phyloP scores from a whole-genome alignment of 2,113 vertebrate species.

The Gorsachius goisagi region DNA sequence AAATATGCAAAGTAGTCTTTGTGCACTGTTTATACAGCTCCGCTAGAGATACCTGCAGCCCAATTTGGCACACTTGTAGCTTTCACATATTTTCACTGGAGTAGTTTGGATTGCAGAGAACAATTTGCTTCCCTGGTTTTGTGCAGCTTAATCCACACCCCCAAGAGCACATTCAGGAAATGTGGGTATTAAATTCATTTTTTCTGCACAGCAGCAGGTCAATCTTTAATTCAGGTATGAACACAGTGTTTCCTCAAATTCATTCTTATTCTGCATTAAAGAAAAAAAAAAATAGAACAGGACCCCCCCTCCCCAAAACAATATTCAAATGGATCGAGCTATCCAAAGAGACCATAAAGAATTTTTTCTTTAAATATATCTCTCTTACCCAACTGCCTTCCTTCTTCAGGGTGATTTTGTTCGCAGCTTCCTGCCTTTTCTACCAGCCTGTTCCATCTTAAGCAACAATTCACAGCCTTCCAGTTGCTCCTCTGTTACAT shows the following conservation, averaged over 20 bases:
- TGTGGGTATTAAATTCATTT: not conserved
- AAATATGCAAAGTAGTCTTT: not conserved
- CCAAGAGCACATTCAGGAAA: not conserved
- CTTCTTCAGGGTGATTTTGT: not conserved
- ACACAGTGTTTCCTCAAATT: not conserved
- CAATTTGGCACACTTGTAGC: not conserved
- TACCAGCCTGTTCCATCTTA: not conserved
- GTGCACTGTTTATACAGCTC: not conserved
- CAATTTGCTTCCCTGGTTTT: not conserved
- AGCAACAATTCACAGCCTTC: not conserved
- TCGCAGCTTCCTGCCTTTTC: not conserved
- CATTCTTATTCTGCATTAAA: not conserved
- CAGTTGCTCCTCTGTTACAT: not conserved
- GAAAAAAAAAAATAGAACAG: no score
- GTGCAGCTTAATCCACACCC: not conserved
- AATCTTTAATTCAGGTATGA: not conserved
- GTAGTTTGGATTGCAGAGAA: not conserved
- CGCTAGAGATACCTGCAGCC: not conserved
- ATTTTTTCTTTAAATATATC: not conserved
- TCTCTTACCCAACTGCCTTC: not conserved
- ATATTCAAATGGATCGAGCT: not conserved
- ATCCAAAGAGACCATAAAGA: not conserved
- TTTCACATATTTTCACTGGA: not conserved
- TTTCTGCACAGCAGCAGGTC: not conserved
- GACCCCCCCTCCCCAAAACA: not conserved